phyloP scores from a whole-genome alignment of 2,888 invertebrate species.

The Agrotis clavis region DNA sequence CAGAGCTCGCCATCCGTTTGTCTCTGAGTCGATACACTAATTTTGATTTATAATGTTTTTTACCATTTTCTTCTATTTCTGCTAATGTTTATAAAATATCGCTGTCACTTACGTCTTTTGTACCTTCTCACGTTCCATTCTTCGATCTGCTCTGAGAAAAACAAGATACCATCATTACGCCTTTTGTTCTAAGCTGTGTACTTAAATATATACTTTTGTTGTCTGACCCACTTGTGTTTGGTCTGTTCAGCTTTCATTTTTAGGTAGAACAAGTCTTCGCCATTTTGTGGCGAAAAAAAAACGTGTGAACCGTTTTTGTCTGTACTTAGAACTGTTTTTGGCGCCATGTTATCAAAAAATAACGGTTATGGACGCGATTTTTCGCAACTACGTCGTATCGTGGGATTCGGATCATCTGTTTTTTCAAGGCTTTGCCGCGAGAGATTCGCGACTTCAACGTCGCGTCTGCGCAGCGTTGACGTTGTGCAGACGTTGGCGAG shows the following conservation, averaged over 20 bases:
- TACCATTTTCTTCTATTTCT: background rate
- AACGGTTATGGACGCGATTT: background rate
- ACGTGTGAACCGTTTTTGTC: slow-evolving; percentile 23
- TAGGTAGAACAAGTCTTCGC: slow-evolving; percentile 12
- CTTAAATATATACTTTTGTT: slow-evolving; percentile 32
- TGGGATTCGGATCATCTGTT: too few relatives aligned
- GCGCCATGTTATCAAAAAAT: background rate
- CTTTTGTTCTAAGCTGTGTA: slow-evolving; percentile 51
- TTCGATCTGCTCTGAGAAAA: slow-evolving; percentile 44
- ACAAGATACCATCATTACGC: slow-evolving; percentile 33
- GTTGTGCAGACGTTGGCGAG: too few relatives aligned
- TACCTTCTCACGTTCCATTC: slow-evolving; percentile 42
- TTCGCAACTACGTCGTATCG: too few relatives aligned
- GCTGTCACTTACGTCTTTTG: background rate
- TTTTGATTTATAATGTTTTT: too few relatives aligned
- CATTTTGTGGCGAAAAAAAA: slow-evolving; percentile 1
- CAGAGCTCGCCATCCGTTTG: too few relatives aligned
- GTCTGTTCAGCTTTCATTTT: slow-evolving; percentile 46
- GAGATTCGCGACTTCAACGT: too few relatives aligned
- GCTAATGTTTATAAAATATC: background rate
- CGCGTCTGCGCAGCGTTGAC: too few relatives aligned
- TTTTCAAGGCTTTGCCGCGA: too few relatives aligned
- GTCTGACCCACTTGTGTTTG: slow-evolving; percentile 46
- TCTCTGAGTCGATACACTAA: too few relatives aligned
- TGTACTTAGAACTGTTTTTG: background rate